Conservation (phyloP, 2,113 vertebrate species). For the Pelodiscus sinensis region DNA sequence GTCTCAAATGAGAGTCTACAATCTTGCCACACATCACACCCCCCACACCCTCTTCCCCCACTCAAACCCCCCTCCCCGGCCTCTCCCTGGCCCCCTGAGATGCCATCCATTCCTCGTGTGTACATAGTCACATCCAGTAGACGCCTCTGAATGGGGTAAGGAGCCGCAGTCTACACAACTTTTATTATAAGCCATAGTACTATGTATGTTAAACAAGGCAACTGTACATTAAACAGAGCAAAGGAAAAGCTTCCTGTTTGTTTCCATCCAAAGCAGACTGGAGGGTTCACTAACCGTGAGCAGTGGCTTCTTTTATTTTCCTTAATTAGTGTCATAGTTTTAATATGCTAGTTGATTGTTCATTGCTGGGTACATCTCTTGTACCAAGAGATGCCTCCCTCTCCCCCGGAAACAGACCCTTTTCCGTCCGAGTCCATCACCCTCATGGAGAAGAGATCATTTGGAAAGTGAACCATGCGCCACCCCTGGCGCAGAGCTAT, state of each 20-base stretch:
- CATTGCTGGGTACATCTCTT: neutral
- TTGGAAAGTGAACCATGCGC: conserved; percentile 48
- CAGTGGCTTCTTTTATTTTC: conserved; percentile 29
- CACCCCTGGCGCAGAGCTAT: conserved; percentile 14
- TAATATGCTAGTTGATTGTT: neutral
- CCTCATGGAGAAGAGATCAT: conserved; percentile 45
- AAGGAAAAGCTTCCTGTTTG: conserved; percentile 28
- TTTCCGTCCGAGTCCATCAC: conserved; percentile 26
- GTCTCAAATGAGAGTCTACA: conserved; percentile 73
- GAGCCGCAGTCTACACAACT: conserved; percentile 76
- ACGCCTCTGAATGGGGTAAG: conserved; percentile 74
- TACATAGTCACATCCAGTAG: conserved; percentile 72
- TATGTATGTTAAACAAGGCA: conserved; percentile 71
- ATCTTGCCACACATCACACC: conserved; percentile 16
- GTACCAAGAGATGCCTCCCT: neutral
- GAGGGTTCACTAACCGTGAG: conserved; percentile 36
- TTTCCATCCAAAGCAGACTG: conserved; percentile 46
- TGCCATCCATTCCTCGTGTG: conserved; percentile 63
- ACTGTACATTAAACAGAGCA: conserved; percentile 58
- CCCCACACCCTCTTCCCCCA: conserved; percentile 23
- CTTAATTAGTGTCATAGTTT: neutral
- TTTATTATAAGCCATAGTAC: conserved; percentile 85
- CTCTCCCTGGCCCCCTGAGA: neutral
- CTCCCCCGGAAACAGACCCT: neutral
- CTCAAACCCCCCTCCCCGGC: neutral